phyloP scores from a whole-genome alignment of 1,140 invertebrate genomes.

The Psilanteris sp. region DNA sequence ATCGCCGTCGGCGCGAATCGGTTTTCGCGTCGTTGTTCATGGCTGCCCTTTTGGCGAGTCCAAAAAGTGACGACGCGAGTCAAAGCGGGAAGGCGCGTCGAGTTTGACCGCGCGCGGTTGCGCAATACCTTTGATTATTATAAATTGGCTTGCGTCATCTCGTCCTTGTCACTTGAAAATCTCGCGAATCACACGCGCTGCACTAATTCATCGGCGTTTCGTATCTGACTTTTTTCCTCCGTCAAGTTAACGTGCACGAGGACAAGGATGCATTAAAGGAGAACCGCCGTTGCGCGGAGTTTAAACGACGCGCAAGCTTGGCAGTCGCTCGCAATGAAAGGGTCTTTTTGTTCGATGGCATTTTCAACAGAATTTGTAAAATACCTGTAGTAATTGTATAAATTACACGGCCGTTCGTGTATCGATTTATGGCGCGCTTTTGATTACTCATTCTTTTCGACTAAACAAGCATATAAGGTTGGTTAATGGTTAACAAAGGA shows the following conservation, averaged over 20 bases:
- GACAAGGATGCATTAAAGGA: slow-evolving; percentile 45
- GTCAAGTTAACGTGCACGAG: slow-evolving; percentile 18
- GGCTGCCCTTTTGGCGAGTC: background rate
- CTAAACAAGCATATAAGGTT: slow-evolving; percentile 3
- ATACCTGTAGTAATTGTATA: background rate
- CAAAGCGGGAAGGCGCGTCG: slow-evolving; percentile 1
- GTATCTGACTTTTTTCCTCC: slow-evolving; percentile 32
- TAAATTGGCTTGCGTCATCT: slow-evolving; percentile 45
- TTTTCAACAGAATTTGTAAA: background rate
- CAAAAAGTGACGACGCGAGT: too few relatives aligned
- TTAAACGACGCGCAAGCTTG: slow-evolving; percentile 4
- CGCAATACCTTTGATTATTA: slow-evolving; percentile 27
- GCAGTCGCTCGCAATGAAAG: background rate
- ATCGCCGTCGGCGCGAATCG: too few relatives aligned
- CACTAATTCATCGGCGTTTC: slow-evolving; percentile 31
- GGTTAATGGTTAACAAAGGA: too few relatives aligned
- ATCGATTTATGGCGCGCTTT: background rate
- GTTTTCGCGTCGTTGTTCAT: too few relatives aligned
- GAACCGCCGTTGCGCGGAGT: slow-evolving; percentile 10
- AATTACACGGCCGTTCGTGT: background rate
- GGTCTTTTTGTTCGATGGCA: background rate
- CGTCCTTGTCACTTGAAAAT: slow-evolving; percentile 48
- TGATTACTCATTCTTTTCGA: background rate
- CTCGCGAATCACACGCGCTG: slow-evolving; percentile 45
- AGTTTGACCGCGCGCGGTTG: slow-evolving; percentile 20